Evolutionary conservation across 2,113 vertebrate genomes (phyloP), one percentile per base, ranked within the genome.

Genomic region (Willisornis vidua): DNA sequence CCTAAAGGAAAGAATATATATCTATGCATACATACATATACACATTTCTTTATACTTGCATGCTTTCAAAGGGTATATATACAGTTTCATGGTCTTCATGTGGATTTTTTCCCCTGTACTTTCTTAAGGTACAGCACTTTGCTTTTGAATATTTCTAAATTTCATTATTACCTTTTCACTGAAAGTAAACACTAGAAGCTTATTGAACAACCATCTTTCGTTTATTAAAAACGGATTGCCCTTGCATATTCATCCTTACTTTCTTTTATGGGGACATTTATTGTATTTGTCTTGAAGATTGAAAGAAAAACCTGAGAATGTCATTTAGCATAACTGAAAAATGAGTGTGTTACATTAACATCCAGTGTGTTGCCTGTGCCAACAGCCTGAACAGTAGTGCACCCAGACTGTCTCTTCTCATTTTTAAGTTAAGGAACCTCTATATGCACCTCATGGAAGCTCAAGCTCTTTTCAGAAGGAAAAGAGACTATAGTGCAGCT

Each of bases 201-300:
- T 94, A 88, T 74, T 94, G 77, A 95, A 82, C 43, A 75, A 73
- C 81, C 33, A 51, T 72, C 57, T 68, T 90, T 89, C 67, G 46
- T 95, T 90, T 82, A 55, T 77, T 41, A 95, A 89, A 81, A 92
- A 59, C 49, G 59, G 73, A 86, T 94, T 93, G 61, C 89, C 93
- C 85, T 87, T 95, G 41, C 43, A 75, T 96, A 94, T 89, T 96
- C 67, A 59, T 91, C 87, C 41, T 91, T 87, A 23, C 83, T 66
- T 94, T 74, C 52, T 96, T 97, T 85, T 77, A 75, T 79, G 55
- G 54, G 24, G 24, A 71, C 67, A 79, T 91, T 91, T 95, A 88
- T 76, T 94, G 41, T 93, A 75, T 79, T 96, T 81, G 71, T 45
- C 66, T 82, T 85, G 82, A 93, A 74, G 94, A 95, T 31, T 88